Percentiles rank a stretch among this genome's conserved stretches.
Conservation (phyloP, 2,888 invertebrate species). For the Cerceris ruficornis region DNA sequence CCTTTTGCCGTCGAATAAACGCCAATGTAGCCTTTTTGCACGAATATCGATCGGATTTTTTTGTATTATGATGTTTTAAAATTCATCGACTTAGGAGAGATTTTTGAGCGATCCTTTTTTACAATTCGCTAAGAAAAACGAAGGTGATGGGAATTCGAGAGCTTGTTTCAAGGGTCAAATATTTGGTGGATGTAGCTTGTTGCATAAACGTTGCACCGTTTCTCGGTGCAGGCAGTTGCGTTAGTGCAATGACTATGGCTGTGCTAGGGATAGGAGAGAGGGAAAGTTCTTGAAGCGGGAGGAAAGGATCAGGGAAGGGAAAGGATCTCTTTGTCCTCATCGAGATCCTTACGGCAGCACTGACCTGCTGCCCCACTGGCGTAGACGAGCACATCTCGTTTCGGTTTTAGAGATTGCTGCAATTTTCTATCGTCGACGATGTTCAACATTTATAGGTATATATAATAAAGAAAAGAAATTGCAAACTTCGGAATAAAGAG, state of each 20-base stretch:
- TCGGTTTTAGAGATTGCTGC: not conserved
- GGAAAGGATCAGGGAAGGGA: conserved; percentile 59
- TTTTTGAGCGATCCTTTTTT: too few species aligned
- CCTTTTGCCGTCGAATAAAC: too few species aligned
- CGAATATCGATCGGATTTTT: too few species aligned
- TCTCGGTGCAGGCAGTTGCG: conserved; percentile 51
- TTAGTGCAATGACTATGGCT: conserved; percentile 62
- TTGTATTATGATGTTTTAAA: too few species aligned
- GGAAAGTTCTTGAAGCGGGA: conserved; percentile 46
- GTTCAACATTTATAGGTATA: not conserved
- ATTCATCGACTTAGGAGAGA: too few species aligned
- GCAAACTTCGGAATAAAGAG: too few species aligned
- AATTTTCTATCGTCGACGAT: not conserved
- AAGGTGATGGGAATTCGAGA: not conserved
- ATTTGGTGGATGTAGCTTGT: conserved; percentile 63
- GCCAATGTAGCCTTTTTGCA: too few species aligned
- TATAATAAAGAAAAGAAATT: not conserved
- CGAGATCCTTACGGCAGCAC: conserved; percentile 68
- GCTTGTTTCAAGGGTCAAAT: not conserved
- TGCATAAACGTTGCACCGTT: conserved; percentile 45
- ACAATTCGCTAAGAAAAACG: not conserved
- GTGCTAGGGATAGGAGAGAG: conserved; percentile 23
- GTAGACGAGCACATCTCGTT: conserved; percentile 53
- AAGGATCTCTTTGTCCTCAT: conserved; percentile 72
- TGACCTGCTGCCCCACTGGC: conserved; percentile 72